Evolutionary conservation across 2,888 invertebrate genomes (phyloP), one percentile per base, ranked within the genome.

Genomic region (Elaeidobius kamerunicus): DNA sequence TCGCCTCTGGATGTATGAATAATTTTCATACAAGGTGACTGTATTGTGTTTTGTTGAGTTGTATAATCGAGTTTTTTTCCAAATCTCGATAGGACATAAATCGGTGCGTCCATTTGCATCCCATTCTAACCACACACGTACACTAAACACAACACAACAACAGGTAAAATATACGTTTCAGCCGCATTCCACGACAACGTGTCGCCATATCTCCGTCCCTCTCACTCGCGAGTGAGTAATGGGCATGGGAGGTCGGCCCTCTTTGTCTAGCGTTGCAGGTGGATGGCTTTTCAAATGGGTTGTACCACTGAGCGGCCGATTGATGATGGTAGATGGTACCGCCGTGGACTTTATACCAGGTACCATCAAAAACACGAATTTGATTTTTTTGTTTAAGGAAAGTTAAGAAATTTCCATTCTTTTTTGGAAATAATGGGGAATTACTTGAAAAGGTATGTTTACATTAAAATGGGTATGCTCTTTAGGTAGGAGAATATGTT

Each of bases 111-210:
- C 32, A 43, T 43, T 43, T 32, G 27, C 43, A 39, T 34, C 40
- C 20, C 28, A 48, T 48, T 48, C 48, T 39, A 48, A 34, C 30
- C 20, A 44, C 39, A 43, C 67, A n/a, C n/a, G n/a, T n/a, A n/a
- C n/a, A n/a, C n/a, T n/a, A n/a, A n/a, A n/a, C n/a, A n/a, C n/a
- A n/a, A n/a, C n/a, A n/a, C n/a, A n/a, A n/a, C n/a, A 38, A 67
- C 70, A 73, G 72, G 71, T 71, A 71, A 68, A 69, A 69, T 42
- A 50, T 53, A 45, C 53, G 66, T 69, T 71, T 70, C 71, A 69
- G 68, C 68, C 67, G 71, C 73, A 73, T 73, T 73, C 73, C 64
- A 68, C 72, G 73, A 68, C 73, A 64, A 59, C 59, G 63, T 68
- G 73, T 72, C 73, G 71, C 72, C 73, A 69, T 63, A 62, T 51